phyloP scores from a whole-genome alignment of 2,888 invertebrate species.

The Tinea semifulvella region DNA sequence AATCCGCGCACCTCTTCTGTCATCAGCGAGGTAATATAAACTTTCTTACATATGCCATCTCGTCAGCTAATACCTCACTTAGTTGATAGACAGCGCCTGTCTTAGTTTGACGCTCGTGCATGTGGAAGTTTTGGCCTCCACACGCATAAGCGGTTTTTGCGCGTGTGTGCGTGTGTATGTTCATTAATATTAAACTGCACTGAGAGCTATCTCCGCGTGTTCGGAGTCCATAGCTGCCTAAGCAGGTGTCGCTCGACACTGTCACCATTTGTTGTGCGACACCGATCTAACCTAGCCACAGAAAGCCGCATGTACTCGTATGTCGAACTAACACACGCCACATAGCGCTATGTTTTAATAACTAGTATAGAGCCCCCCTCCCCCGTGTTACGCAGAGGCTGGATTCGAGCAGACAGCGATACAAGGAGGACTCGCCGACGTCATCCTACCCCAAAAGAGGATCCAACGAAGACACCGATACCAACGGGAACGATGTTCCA shows the following conservation, averaged over 20 bases:
- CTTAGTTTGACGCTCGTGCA: constrained; percentile 5
- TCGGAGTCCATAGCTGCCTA: neutral
- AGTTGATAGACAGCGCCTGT: constrained; percentile 7
- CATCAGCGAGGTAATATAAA: constrained; percentile 42
- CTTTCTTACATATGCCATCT: neutral
- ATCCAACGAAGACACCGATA: constrained; percentile 61
- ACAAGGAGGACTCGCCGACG: constrained; percentile 48
- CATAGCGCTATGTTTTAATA: constrained; percentile 20
- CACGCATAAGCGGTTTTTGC: neutral
- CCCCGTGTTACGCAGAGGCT: constrained; percentile 36
- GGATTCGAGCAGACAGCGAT: constrained; percentile 45
- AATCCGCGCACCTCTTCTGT: constrained; percentile 46
- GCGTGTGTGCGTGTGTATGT: constrained; percentile 53
- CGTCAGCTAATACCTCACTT: constrained; percentile 3
- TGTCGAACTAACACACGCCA: constrained; percentile 60
- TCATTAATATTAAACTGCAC: constrained; percentile 34
- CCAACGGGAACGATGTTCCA: constrained; percentile 66
- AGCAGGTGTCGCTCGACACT: constrained; percentile 2
- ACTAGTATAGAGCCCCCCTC: constrained; percentile 11
- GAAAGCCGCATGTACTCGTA: constrained; percentile 22
- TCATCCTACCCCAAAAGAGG: constrained; percentile 44
- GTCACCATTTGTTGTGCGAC: neutral
- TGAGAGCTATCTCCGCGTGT: neutral
- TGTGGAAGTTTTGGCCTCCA: neutral
- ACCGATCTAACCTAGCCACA: constrained; percentile 20